Conservation (phyloP, 2,113 vertebrate genomes). For the Tragelaphus buxtoni region DNA sequence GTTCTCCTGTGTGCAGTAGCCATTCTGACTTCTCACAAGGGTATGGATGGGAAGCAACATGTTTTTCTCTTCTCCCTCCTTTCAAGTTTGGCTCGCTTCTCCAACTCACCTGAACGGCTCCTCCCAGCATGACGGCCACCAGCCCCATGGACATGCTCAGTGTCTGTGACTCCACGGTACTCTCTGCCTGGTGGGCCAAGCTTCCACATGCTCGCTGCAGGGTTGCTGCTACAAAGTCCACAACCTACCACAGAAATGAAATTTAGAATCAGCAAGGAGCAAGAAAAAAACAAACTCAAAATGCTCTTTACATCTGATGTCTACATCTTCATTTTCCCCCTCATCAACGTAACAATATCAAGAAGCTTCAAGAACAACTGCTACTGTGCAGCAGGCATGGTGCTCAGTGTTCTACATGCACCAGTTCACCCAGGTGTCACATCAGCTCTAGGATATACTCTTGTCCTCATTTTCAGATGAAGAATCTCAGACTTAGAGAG, state of each 20-base stretch:
- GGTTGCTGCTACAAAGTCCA: conserved; percentile 87
- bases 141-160: conserved; percentile 94
- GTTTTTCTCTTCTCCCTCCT: not conserved
- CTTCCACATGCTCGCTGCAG: conserved; percentile 86
- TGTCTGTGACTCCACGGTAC: conserved; percentile 85
- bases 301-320: not conserved
- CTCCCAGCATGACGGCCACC: conserved; percentile 89
- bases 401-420: not conserved
- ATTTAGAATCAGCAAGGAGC: conserved; percentile 3
- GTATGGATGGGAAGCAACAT: not conserved
- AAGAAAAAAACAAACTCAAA: not conserved
- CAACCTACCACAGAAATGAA: conserved; percentile 80
- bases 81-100: not conserved
- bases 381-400: not conserved
- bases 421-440: not conserved
- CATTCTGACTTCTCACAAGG: not conserved
- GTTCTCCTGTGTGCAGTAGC: not conserved
- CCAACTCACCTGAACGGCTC: conserved; percentile 85
- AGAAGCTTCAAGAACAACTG: not conserved
- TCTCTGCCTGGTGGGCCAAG: conserved; percentile 66
- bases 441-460: not conserved
- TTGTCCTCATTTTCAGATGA: not conserved
- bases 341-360: not conserved
- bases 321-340: not conserved
- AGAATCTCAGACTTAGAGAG: not conserved